Percentiles rank a stretch among this genome's conserved stretches.
These are phyloP conservation scores for Parnassius glacialis DNA, from an alignment of 2,888 invertebrate genomes.

Conservation along the genomic window DNA sequence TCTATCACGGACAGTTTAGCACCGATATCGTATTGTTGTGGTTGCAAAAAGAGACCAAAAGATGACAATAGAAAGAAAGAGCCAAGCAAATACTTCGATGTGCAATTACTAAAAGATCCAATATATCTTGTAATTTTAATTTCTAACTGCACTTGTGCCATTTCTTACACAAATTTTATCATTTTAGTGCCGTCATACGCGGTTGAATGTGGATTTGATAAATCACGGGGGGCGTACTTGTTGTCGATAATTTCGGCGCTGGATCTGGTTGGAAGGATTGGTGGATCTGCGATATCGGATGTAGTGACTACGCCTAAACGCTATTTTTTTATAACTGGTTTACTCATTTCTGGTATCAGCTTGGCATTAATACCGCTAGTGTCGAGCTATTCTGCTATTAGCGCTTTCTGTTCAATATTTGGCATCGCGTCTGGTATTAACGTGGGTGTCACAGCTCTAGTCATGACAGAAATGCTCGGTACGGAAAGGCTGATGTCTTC, in stretches of 20 bases:
- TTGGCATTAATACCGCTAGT: slow-evolving; percentile 86
- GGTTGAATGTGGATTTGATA: slow-evolving; percentile 84
- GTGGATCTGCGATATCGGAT: slow-evolving; percentile 92
- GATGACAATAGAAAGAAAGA: slow-evolving; percentile 61
- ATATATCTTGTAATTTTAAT: slow-evolving; percentile 90
- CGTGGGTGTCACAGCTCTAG: slow-evolving; percentile 92
- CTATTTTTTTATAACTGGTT: slow-evolving; percentile 90
- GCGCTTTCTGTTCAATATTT: slow-evolving; percentile 87
- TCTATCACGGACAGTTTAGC: slow-evolving; percentile 82
- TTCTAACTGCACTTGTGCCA: slow-evolving; percentile 92
- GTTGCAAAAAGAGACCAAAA: slow-evolving; percentile 55
- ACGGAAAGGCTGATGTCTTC: slow-evolving; percentile 91
- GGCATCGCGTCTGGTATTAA: slow-evolving; percentile 92
- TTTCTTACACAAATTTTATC: slow-evolving; percentile 92
- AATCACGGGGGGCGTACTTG: slow-evolving; percentile 85
- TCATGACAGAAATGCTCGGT: slow-evolving; percentile 93
- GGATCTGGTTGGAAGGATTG: slow-evolving; percentile 91
- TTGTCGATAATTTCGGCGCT: slow-evolving; percentile 90
- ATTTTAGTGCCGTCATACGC: slow-evolving; percentile 91
- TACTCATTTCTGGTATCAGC: slow-evolving; percentile 88
- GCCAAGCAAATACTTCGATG: slow-evolving; percentile 86
- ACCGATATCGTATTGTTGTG: slow-evolving; percentile 66
- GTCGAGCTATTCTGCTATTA: slow-evolving; percentile 82
- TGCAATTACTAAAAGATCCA: slow-evolving; percentile 87
- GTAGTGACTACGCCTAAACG: slow-evolving; percentile 88